Base-by-base conservation (phyloP, 2,113 vertebrate genomes). In the Smithornis capensis region DNA sequence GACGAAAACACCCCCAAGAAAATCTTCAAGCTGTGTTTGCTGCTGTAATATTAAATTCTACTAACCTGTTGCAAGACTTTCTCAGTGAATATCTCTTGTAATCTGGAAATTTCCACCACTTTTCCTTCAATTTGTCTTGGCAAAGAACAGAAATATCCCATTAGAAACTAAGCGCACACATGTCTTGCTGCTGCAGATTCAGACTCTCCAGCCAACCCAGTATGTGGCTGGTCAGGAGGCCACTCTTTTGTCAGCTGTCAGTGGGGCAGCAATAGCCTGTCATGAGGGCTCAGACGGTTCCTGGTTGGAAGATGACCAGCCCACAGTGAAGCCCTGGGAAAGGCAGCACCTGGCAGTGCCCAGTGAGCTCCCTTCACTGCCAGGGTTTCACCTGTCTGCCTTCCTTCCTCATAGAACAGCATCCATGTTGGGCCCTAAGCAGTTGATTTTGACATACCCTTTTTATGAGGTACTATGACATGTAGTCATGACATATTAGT, bases 61-160 rank as follows among this genome's bases (percentile, higher is more conserved):
- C 91, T 95, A 86, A 99, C 99, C 98, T 99, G 99, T 31, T 99
- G 99, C 60, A 99, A 95, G 87, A 99, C 99, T 92, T 99, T 99
- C 93, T 99, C 99, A 19, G 99, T 98, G 97, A 99, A 99, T 95
- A 99, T 99, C 94, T 99, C 99, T 96, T 99, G 99, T 63, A 99
- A 98, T 87, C 99, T 98, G 81, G 99, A 99, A 94, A 99, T 99
- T 97, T 99, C 99, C 90, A 99, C 99, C 89, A 99, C 99, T 96
- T 99, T 99, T 35, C 99, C 99, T 97, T 99, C 99, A 11, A 99
- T 99, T 97, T 99, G 99, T 93, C 99, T 99, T 97, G 49, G 93
- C 5, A 71, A 80, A 96, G 81, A 93, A 94, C 86, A 95, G 92
- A 78, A 83, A 93, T 2, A 50, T 4, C 52, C 44, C 15, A 18